phyloP scores from a whole-genome alignment of 2,113 vertebrate species.

The Grammomys dolichurus region DNA sequence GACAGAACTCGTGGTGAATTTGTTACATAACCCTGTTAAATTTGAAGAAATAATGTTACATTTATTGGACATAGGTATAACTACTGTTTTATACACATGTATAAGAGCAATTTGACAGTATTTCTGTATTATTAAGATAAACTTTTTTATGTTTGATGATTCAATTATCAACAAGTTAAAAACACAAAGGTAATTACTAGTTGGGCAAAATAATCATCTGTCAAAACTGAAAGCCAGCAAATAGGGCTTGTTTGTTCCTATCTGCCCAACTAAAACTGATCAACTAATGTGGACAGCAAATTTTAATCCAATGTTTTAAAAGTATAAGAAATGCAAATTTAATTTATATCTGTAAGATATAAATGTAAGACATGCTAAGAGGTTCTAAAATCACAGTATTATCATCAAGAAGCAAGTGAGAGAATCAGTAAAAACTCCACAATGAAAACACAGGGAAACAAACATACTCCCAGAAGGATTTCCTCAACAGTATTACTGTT shows the following conservation, averaged over 20 bases:
- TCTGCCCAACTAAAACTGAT: conserved; percentile 20
- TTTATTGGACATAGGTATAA: conserved; percentile 59
- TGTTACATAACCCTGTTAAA: conserved; percentile 92
- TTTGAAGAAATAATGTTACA: conserved; percentile 80
- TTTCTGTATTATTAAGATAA: conserved; percentile 48
- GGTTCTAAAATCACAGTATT: conserved; percentile 42
- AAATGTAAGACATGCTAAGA: not conserved
- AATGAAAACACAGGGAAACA: not conserved
- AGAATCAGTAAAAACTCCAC: conserved; percentile 14
- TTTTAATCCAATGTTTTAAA: not conserved
- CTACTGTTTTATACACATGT: conserved; percentile 68
- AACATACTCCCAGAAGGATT: not conserved
- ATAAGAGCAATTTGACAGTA: conserved; percentile 63
- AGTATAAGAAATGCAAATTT: conserved; percentile 38
- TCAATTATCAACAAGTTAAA: conserved; percentile 46
- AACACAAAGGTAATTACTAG: conserved; percentile 44
- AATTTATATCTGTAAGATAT: conserved; percentile 33
- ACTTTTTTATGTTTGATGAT: conserved; percentile 4
- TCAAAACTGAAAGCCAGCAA: conserved; percentile 50
- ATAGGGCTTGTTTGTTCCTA: not conserved
- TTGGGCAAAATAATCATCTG: conserved; percentile 39
- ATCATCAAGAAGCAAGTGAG: conserved; percentile 30
- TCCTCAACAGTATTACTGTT: not conserved
- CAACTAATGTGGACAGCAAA: not conserved
- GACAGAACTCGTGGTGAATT: conserved; percentile 88